Evolutionary conservation across 2,888 invertebrate genomes (phyloP), one percentile per base, ranked within the genome.

Genomic region (Tinea pellionella): DNA sequence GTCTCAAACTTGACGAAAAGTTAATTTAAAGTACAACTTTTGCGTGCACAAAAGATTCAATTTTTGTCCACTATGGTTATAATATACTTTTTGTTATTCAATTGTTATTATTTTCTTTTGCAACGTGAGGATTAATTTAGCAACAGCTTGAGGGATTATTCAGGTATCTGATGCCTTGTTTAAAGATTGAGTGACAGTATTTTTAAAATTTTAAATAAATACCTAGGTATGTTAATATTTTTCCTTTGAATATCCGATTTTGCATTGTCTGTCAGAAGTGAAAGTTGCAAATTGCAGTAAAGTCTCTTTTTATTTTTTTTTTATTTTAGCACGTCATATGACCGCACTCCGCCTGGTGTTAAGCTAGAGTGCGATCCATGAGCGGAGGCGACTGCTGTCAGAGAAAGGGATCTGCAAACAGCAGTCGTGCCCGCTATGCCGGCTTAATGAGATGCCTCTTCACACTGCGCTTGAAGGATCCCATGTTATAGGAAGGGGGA

Each of bases 21-120:
- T 80, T 81, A 82, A 85, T 83, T 83, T 79, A 71, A 80, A 82
- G 76, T 78, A 75, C 70, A 74, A 78, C 75, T 78, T 80, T 75
- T 68, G 66, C 64, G 69, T 69, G 69, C 73, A 80, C 80, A 85
- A 82, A 82, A 74, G 80, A 79, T 74, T 76, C 70, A 75, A 75
- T 78, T 78, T 71, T 79, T 76, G 80, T 78, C 75, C 78, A 73
- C 73, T 74, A 71, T 70, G 69, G 64, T 67, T 65, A 67, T 66
- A 71, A 70, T 69, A 68, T 67, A 4, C 32, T 67, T 67, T 74
- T 75, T 76, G 73, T 74, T 13, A 67, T 65, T 67, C 70, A 66
- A 73, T 74, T 71, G 70, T 77, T 8, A 73, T 71, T 73, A 74
- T 65, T 64, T 63, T 64, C 65, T 65, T 64, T 63, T 64, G 64